Conservation (phyloP, 1,140 invertebrate genomes). For the Lasioglossum baleicum region DNA sequence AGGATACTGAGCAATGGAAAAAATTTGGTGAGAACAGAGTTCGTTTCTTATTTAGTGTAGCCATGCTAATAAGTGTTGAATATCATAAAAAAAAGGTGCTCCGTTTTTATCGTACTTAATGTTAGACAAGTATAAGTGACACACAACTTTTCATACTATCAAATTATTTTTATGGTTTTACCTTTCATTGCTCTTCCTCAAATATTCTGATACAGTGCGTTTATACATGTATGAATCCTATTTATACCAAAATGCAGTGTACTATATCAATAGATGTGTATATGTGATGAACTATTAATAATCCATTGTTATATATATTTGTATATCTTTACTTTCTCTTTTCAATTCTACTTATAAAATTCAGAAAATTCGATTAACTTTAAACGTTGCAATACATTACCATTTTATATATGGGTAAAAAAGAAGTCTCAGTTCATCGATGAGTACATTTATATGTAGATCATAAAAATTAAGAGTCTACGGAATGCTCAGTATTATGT, state of each 20-base stretch:
- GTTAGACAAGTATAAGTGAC: constrained; percentile 52
- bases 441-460: not conserved
- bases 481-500: constrained; percentile 25
- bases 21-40: constrained; percentile 10
- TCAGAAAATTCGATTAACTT: constrained; percentile 21
- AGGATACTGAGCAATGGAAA: constrained; percentile 38
- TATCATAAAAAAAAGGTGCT: constrained; percentile 57
- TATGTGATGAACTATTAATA: constrained; percentile 47
- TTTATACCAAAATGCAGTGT: constrained; percentile 53
- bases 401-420: not conserved
- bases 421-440: not conserved
- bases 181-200: constrained; percentile 60
- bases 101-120: constrained; percentile 54
- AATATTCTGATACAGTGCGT: constrained; percentile 50
- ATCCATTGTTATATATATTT: constrained; percentile 30
- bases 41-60: constrained; percentile 38
- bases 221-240: constrained; percentile 56
- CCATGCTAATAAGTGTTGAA: constrained; percentile 54
- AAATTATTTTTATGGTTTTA: constrained; percentile 57
- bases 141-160: constrained; percentile 45
- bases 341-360: constrained; percentile 13
- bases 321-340: constrained; percentile 23
- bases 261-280: constrained; percentile 47
- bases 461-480: not conserved
- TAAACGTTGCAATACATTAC: not conserved